Evolutionary conservation across 2,797 vertebrate species (phyloP).

Genomic region (Amphiprion clarkii): DNA sequence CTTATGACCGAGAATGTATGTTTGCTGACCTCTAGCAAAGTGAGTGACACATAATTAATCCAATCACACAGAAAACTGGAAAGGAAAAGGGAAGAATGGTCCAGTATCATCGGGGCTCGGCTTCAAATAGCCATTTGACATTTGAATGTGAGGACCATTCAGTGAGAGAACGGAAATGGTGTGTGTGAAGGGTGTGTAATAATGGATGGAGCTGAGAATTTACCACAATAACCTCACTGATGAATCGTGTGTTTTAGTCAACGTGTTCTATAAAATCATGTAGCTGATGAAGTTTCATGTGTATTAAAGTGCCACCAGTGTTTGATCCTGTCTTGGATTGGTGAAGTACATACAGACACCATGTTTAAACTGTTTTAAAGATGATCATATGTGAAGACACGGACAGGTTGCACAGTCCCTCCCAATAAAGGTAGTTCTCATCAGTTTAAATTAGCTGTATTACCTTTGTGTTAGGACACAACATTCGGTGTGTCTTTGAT

Average conservation of each 20-base stretch:
- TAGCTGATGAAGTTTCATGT: slow-evolving; percentile 15
- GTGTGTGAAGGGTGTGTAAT: slow-evolving; percentile 32
- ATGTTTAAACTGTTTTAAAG: slow-evolving; percentile 19
- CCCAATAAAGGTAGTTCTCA: slow-evolving; percentile 56
- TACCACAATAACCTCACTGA: slow-evolving; percentile 33
- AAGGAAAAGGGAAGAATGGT: slow-evolving; percentile 67
- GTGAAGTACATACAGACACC: slow-evolving; percentile 8
- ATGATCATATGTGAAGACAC: slow-evolving; percentile 39
- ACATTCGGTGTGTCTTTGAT: slow-evolving; percentile 35
- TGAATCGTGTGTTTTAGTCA: slow-evolving; percentile 9
- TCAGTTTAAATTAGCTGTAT: slow-evolving; percentile 65
- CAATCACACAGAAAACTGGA: slow-evolving; percentile 82
- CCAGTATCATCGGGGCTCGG: slow-evolving; percentile 68
- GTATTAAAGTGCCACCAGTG: slow-evolving; percentile 9
- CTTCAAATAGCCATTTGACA: slow-evolving; percentile 79
- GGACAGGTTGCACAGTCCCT: slow-evolving; percentile 35
- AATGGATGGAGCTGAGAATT: slow-evolving; percentile 39
- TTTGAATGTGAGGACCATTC: slow-evolving; percentile 70
- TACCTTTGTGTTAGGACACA: slow-evolving; percentile 63
- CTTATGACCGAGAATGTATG: slow-evolving; percentile 88
- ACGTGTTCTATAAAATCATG: slow-evolving; percentile 1
- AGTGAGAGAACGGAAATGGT: slow-evolving; percentile 32
- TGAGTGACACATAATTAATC: slow-evolving; percentile 88
- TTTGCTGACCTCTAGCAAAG: slow-evolving; percentile 87
- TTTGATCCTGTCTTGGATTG: slow-evolving; percentile 19